A percentile compares a stretch with the other conserved stretches of the same genome.
Evolutionary conservation across 1,140 invertebrate genomes (phyloP).

Genomic region (Sweltsa coloradensis): DNA sequence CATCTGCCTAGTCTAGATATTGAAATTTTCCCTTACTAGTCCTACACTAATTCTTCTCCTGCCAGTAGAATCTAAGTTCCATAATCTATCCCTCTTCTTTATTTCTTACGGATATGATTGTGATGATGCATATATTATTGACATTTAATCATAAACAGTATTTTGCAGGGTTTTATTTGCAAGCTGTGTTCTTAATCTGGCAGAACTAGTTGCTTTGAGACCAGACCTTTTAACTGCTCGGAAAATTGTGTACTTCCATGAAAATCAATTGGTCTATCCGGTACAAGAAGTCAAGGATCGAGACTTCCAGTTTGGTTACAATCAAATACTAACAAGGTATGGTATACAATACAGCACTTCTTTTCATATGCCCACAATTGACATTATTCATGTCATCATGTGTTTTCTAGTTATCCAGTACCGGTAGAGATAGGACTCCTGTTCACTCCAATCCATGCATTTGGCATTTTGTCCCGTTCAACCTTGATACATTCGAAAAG

Average conservation of each 20-base stretch:
- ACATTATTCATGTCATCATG: background rate
- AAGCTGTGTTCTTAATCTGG: constrained; percentile 59
- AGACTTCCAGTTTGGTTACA: constrained; percentile 68
- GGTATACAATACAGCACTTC: constrained; percentile 1
- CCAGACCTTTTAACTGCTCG: constrained; percentile 42
- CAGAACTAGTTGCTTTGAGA: constrained; percentile 52
- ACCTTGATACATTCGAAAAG: too few relatives aligned
- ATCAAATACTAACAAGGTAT: constrained; percentile 60
- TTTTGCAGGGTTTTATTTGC: constrained; percentile 42
- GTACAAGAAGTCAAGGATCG: constrained; percentile 48
- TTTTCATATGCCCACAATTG: background rate
- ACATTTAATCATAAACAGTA: constrained; percentile 7
- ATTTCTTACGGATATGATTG: background rate
- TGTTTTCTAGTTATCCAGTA: background rate
- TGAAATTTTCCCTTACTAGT: too few relatives aligned
- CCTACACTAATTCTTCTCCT: too few relatives aligned
- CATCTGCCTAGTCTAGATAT: too few relatives aligned
- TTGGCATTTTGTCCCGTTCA: too few relatives aligned
- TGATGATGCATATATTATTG: background rate
- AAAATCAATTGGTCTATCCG: constrained; percentile 67
- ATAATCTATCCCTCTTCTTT: background rate
- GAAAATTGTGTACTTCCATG: constrained; percentile 69
- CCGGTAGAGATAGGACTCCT: too few relatives aligned
- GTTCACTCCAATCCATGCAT: too few relatives aligned
- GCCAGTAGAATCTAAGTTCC: background rate